Base-by-base conservation (phyloP, 1,140 invertebrate species). In the Heterodera carotae region DNA sequence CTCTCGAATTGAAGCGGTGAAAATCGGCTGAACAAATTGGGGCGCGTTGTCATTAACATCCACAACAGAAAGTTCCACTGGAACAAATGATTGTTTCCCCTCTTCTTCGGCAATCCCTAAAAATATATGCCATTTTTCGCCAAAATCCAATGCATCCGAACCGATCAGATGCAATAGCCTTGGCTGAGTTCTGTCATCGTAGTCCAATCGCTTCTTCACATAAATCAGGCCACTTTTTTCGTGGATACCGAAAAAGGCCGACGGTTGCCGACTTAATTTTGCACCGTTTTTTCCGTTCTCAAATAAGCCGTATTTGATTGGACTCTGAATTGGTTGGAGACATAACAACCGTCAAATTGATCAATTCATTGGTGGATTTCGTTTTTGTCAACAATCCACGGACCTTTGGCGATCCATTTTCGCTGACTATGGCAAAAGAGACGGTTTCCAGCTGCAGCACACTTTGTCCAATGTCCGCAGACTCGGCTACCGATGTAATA, bases 21-120 rank as follows among this genome's bases (percentile, higher is more conserved):
- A 97, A 0, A 92, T 91, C 48, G 91, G 90, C 87, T 94, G 93
- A 66, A 90, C 91, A 87, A 97, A 97, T 56, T 91, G 90, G 2
- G 95, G 94, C 12, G 91, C 90, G 88, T 96, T 96, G 84, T 97
- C 95, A 86, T 97, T 97, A 81, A 92, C 92, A 88, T 97, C 95
- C 8, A 91, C 90, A 3, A 97, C 91, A 0, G 93, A 92, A 66
- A 97, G 92, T 85, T 96, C 82, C 31, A 88, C 48, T 22, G 76
- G 84, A 18, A 81, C 85, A 7, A 27, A 68, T 27, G 66, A 82
- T 60, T 86, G 77, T 67, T 75, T 66, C 0, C 71, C 75, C 36
- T 82, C 85, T 73, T 85, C 84, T 25, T 27, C 34, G 15, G 83
- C 84, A 34, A 77, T 68, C 22, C 82, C 84, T 86, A 85, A 48